Percentiles rank a stretch among this genome's conserved stretches.
phyloP scores from a whole-genome alignment of 92 coral and sea anemone genomes.

The Hydrozoanthus gracilis region DNA sequence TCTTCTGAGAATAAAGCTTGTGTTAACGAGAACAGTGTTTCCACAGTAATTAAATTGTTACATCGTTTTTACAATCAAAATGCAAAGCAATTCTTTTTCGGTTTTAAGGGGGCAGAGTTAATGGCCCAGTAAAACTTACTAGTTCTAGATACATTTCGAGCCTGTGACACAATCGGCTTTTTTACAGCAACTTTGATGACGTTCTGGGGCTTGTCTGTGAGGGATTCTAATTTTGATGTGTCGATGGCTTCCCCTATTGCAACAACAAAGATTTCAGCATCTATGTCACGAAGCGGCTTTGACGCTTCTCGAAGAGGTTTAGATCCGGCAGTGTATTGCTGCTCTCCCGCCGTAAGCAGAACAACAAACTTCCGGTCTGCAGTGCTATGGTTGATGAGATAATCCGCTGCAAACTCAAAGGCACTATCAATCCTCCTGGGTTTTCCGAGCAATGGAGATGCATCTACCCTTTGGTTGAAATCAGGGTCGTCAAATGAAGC shows the following conservation, averaged over 20 bases:
- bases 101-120: too few species aligned
- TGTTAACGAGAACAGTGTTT: too few species aligned
- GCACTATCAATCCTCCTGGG: constrained; percentile 22
- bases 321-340: not conserved
- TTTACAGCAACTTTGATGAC: constrained; percentile 19
- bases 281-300: constrained; percentile 32
- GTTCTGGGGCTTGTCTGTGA: constrained; percentile 33
- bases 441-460: constrained; percentile 8
- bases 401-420: constrained; percentile 23
- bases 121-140: constrained; percentile 1
- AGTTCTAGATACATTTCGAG: constrained; percentile 6
- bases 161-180: not conserved
- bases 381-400: constrained; percentile 26
- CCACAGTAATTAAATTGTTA: too few species aligned
- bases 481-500: constrained; percentile 28
- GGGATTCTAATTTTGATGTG: not conserved
- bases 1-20: too few species aligned
- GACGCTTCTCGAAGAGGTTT: constrained; percentile 43
- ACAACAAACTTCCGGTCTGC: constrained; percentile 14
- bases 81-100: too few species aligned
- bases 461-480: constrained; percentile 23
- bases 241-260: constrained; percentile 21
- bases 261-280: constrained; percentile 33
- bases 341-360: constrained; percentile 27
- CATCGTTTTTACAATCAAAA: too few species aligned